phyloP scores from a whole-genome alignment of 2,797 vertebrate genomes.

The Psittacula derbiana region DNA sequence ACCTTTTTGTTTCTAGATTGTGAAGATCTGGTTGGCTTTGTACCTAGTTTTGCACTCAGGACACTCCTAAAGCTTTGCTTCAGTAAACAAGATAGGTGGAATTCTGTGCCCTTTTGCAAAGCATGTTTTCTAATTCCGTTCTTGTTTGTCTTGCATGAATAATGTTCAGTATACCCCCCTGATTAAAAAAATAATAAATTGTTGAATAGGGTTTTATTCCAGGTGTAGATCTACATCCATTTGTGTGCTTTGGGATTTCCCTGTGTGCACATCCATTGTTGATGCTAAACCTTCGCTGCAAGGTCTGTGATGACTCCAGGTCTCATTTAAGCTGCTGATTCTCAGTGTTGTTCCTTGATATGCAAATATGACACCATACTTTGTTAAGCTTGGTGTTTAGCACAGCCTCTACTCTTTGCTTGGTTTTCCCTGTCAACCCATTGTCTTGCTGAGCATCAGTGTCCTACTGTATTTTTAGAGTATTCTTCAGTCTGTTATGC shows the following conservation, averaged over 20 bases:
- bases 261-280: rapidly evolving
- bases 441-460: neutral
- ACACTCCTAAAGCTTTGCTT: neutral
- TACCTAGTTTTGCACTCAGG: neutral
- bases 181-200: neutral
- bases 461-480: neutral
- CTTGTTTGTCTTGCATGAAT: neutral
- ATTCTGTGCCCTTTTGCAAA: neutral
- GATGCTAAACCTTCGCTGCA: neutral
- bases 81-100: neutral
- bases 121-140: neutral
- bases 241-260: neutral
- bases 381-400: neutral
- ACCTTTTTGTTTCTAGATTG: neutral
- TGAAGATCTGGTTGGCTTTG: neutral
- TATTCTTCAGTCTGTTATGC: neutral
- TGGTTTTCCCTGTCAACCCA: neutral
- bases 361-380: neutral
- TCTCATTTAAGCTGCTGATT: neutral
- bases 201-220: neutral
- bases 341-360: neutral
- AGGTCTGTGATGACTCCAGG: neutral
- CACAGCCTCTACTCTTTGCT: neutral
- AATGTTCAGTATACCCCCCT: neutral
- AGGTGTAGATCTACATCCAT: neutral